Conservation (phyloP, 2,888 invertebrate genomes). For the Eupithecia subfuscata region DNA sequence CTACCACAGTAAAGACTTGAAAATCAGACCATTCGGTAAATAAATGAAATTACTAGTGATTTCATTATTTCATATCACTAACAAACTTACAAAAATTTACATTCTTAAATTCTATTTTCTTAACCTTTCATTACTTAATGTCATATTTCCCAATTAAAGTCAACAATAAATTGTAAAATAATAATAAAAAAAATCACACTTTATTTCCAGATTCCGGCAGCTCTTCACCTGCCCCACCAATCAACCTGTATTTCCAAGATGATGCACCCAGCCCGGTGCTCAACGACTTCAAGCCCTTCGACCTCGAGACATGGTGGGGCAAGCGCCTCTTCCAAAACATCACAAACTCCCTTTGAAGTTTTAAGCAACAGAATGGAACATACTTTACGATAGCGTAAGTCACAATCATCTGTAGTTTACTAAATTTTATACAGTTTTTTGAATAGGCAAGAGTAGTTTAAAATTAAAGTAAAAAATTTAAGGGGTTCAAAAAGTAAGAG, state of each 20-base stretch:
- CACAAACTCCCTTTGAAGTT: conserved; percentile 88
- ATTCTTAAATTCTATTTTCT: too few relatives aligned
- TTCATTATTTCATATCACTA: neutral
- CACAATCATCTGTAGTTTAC: conserved; percentile 82
- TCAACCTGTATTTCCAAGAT: conserved; percentile 88
- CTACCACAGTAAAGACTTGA: neutral
- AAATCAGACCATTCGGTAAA: neutral
- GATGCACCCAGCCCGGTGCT: conserved; percentile 87
- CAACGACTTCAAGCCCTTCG: conserved; percentile 94
- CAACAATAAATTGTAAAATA: too few relatives aligned
- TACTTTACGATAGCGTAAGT: conserved; percentile 73
- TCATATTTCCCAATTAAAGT: too few relatives aligned
- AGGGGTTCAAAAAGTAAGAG: too few relatives aligned
- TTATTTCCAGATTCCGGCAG: conserved; percentile 69
- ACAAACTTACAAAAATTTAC: too few relatives aligned
- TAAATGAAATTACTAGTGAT: neutral
- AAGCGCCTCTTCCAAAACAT: conserved; percentile 93
- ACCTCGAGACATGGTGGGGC: conserved; percentile 96
- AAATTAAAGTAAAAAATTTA: too few relatives aligned
- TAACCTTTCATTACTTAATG: too few relatives aligned
- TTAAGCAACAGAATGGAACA: conserved; percentile 50
- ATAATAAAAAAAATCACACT: neutral
- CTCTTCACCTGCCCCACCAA: conserved; percentile 74
- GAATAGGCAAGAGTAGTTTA: neutral
- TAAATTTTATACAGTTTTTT: conserved; percentile 60